Percentiles rank a stretch among this genome's conserved stretches.
phyloP scores from a whole-genome alignment of 2,888 invertebrate species.

The Ectemnius continuus region DNA sequence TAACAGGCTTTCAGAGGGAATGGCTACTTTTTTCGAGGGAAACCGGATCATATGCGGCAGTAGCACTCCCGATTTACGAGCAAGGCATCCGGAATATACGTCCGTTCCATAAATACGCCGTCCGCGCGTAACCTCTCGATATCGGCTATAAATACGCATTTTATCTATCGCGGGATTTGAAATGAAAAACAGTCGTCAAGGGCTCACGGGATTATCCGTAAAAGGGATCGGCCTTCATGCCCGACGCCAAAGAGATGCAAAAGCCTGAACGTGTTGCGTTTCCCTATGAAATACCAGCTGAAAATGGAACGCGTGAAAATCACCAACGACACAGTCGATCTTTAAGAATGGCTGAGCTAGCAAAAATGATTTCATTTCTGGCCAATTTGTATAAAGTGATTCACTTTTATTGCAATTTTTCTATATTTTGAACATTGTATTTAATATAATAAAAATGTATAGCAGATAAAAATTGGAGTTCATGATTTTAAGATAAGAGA shows the following conservation, averaged over 20 bases:
- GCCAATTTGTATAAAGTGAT: too few species aligned
- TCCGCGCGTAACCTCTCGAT: slow-evolving; percentile 60
- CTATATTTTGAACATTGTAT: too few species aligned
- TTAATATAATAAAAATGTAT: too few species aligned
- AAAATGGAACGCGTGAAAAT: too few species aligned
- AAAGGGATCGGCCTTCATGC: slow-evolving; percentile 53
- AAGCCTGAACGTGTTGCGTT: background rate
- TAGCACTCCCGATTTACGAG: slow-evolving; percentile 46
- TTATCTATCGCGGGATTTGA: slow-evolving; percentile 70
- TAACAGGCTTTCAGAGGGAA: too few species aligned
- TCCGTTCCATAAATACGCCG: slow-evolving; percentile 63
- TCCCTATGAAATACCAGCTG: too few species aligned
- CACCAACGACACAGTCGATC: too few species aligned
- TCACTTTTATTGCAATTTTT: too few species aligned
- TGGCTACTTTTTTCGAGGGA: background rate
- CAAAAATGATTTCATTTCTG: too few species aligned
- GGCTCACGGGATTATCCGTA: slow-evolving; percentile 71
- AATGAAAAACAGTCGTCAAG: slow-evolving; percentile 75
- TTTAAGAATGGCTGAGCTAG: too few species aligned
- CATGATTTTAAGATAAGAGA: too few species aligned
- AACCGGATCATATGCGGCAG: slow-evolving; percentile 34
- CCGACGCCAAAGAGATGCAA: background rate
- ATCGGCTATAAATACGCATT: slow-evolving; percentile 72
- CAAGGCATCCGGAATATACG: slow-evolving; percentile 24
- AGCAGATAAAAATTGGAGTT: too few species aligned